Conservation (phyloP, 2,888 invertebrate species). For the Gari tellinella region DNA sequence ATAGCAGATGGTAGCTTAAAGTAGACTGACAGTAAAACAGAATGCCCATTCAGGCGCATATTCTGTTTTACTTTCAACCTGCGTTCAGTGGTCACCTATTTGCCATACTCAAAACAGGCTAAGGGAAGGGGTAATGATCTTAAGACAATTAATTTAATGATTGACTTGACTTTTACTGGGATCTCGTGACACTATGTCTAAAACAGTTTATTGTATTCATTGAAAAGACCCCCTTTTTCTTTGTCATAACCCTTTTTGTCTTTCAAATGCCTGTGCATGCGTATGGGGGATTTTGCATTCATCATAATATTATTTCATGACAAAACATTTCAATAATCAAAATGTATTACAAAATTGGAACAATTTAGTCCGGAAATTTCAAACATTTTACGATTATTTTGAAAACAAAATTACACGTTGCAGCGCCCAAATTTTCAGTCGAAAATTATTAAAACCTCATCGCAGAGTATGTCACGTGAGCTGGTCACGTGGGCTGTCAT, state of each 20-base stretch:
- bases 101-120: no score
- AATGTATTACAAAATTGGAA: slow-evolving; percentile 42
- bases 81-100: no score
- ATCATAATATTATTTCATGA: slow-evolving; percentile 40
- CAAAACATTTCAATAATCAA: slow-evolving; percentile 52
- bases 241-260: slow-evolving; percentile 7
- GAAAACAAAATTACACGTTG: slow-evolving; percentile 61
- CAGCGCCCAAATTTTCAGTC: slow-evolving; percentile 34
- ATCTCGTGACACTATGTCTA: no score
- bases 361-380: slow-evolving; percentile 45
- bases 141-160: no score
- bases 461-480: slow-evolving; percentile 47
- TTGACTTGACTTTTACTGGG: no score
- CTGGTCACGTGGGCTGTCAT: slow-evolving; percentile 34
- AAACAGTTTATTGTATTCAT: no score
- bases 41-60: no score
- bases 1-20: no score
- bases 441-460: slow-evolving; percentile 54
- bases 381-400: slow-evolving; percentile 54
- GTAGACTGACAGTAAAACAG: no score
- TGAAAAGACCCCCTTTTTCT: no score
- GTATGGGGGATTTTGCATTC: slow-evolving; percentile 15
- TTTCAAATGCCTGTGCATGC: neutral
- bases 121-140: no score
- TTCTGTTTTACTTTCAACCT: no score